phyloP scores from a whole-genome alignment of 2,797 vertebrate species.

The Lerista edwardsae region DNA sequence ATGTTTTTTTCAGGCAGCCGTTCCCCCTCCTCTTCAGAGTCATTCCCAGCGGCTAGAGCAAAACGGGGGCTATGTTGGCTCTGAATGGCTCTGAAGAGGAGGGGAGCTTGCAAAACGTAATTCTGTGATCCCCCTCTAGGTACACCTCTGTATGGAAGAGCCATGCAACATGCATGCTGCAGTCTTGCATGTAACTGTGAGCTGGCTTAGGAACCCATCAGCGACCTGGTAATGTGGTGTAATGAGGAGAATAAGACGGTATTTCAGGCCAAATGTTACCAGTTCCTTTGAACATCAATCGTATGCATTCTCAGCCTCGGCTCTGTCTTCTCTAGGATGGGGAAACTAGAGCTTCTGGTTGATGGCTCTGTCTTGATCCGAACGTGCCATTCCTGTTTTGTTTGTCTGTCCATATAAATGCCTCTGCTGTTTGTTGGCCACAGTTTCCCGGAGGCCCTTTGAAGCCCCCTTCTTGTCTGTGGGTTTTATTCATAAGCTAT shows the following conservation, averaged over 20 bases:
- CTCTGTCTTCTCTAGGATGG: neutral
- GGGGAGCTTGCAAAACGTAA: no score
- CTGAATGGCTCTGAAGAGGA: no score
- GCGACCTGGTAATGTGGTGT: neutral
- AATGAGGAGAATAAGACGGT: neutral
- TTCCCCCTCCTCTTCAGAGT: no score
- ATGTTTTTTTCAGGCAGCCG: no score
- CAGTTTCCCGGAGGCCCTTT: slow-evolving; percentile 8
- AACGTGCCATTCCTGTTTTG: neutral
- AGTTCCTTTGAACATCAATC: neutral
- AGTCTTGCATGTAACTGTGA: neutral
- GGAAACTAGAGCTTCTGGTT: neutral
- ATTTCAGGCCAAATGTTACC: neutral
- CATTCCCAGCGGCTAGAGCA: no score
- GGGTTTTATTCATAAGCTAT: slow-evolving; percentile 40
- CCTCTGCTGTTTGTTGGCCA: slow-evolving; percentile 14
- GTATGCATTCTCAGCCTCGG: neutral
- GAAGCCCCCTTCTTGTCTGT: slow-evolving; percentile 17
- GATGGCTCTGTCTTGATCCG: neutral
- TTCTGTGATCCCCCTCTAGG: no score
- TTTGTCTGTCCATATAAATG: neutral
- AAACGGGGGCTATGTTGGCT: no score
- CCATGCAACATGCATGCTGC: neutral
- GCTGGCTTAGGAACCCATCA: no score
- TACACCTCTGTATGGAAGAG: no score